A percentile compares a stretch with the other conserved stretches of the same genome.
These are phyloP conservation scores for Muricea muricata DNA, from an alignment of 92 coral and sea anemone genomes.

Conservation along the genomic window DNA sequence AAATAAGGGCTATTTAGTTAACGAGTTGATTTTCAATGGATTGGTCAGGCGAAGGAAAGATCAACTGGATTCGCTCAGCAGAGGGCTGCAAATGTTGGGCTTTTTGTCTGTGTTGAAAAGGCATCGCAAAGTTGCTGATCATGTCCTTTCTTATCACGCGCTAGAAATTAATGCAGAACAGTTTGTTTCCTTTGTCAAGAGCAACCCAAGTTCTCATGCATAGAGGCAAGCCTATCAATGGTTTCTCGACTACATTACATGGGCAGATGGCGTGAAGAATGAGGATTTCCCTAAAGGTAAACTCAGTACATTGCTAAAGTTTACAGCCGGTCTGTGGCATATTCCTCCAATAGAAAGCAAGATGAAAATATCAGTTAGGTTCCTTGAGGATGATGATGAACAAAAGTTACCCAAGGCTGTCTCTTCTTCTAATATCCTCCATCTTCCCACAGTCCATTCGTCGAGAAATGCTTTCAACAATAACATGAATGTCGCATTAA, in stretches of 20 bases:
- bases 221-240: conserved; percentile 18
- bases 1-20: conserved; percentile 23
- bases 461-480: background rate
- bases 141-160: conserved; percentile 1
- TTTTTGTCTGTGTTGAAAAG: background rate
- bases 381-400: conserved; percentile 9
- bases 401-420: conserved; percentile 9
- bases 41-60: conserved; percentile 15
- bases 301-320: background rate
- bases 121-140: conserved; percentile 13
- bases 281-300: conserved; percentile 14
- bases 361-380: background rate
- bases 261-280: background rate
- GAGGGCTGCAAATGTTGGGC: conserved; percentile 3
- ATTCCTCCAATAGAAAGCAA: conserved; percentile 5
- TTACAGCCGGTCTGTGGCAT: conserved; percentile 20
- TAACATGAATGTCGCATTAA: too few relatives aligned
- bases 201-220: background rate
- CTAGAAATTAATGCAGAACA: background rate
- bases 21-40: conserved; percentile 18
- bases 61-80: conserved; percentile 11
- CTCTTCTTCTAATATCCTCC: background rate
- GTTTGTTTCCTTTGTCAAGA: background rate
- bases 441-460: conserved; percentile 7
- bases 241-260: conserved; percentile 8